These are phyloP conservation scores for Oreocharis arfaki DNA, from an alignment of 2,113 vertebrate genomes.

Conservation along the genomic window DNA sequence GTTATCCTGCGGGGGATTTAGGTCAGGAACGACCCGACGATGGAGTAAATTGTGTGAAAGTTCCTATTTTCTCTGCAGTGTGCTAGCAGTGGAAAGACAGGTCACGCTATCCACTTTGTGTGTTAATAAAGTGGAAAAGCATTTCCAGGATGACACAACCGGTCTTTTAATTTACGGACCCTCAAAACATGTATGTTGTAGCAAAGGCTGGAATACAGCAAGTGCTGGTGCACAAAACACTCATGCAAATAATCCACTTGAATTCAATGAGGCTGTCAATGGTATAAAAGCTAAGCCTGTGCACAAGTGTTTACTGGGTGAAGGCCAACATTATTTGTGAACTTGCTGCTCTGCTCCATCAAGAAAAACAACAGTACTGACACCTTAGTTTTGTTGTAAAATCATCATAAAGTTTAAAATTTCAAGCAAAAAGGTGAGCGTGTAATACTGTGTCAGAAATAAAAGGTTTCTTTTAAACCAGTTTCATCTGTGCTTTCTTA, in stretches of 20 bases:
- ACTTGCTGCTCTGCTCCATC: background rate
- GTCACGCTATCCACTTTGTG: background rate
- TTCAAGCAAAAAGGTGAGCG: background rate
- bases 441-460: background rate
- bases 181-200: accelerated
- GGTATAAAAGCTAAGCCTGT: background rate
- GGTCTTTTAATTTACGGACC: background rate
- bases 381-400: background rate
- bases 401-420: background rate
- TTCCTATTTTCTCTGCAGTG: accelerated
- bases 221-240: background rate
- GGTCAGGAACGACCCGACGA: background rate
- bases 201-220: background rate
- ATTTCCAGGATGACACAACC: background rate
- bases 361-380: background rate
- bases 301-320: background rate
- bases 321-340: background rate
- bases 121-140: background rate
- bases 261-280: background rate
- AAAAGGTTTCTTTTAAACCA: background rate
- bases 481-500: background rate
- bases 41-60: background rate
- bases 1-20: background rate
- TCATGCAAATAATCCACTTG: background rate
- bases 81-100: background rate